Percentiles rank a stretch among this genome's conserved stretches.
phyloP scores from a whole-genome alignment of 37 sponge, comb jelly and placozoan genomes.

The Crambe crambe region DNA sequence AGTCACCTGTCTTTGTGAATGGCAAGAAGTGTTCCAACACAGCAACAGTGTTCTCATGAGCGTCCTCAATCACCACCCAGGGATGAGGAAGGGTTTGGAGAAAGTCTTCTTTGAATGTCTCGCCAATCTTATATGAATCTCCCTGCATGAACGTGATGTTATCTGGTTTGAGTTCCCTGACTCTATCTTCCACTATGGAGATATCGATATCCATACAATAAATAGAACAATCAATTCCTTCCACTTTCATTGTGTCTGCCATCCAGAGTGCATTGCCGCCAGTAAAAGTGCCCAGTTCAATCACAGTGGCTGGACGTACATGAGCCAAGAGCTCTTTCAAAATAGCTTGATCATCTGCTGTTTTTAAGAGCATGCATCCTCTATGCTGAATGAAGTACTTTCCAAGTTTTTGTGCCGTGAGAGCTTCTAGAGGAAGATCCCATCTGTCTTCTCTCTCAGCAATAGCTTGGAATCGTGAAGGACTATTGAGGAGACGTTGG shows the following conservation, averaged over 20 bases:
- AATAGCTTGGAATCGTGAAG: conserved; percentile 54
- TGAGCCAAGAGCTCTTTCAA: conserved; percentile 43
- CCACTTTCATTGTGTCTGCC: conserved; percentile 33
- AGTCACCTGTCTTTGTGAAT: conserved; percentile 56
- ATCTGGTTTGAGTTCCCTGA: conserved; percentile 33
- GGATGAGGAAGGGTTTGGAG: conserved; percentile 48
- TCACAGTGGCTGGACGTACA: conserved; percentile 49
- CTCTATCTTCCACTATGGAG: conserved; percentile 25
- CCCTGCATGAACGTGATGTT: conserved; percentile 61
- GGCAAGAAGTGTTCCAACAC: conserved; percentile 44
- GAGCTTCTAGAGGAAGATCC: conserved; percentile 17
- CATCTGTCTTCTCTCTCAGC: conserved; percentile 54
- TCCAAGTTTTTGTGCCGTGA: not conserved
- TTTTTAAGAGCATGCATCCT: conserved; percentile 21
- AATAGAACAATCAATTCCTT: conserved; percentile 23
- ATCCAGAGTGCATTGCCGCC: conserved; percentile 67
- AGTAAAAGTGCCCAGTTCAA: conserved; percentile 69
- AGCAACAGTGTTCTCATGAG: conserved; percentile 40
- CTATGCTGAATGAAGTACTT: conserved; percentile 32
- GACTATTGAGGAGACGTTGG: conserved; percentile 10
- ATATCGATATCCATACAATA: conserved; percentile 60
- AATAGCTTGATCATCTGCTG: conserved; percentile 23
- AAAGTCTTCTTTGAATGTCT: conserved; percentile 38
- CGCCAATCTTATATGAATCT: conserved; percentile 38
- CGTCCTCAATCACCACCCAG: conserved; percentile 63